Conservation (phyloP, 2,888 invertebrate genomes). For the Coenonympha arcania region DNA sequence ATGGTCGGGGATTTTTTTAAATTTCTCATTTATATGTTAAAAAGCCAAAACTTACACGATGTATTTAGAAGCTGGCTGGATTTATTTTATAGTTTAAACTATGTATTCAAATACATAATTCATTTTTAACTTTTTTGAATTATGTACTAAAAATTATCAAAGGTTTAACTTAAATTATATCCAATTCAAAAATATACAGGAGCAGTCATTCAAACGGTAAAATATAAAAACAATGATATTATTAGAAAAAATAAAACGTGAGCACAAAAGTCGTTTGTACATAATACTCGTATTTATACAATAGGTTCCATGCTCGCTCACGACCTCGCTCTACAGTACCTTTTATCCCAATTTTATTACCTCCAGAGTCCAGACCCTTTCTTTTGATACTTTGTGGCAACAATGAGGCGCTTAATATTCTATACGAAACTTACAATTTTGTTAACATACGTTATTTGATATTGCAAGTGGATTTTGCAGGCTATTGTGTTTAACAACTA, state of each 20-base stretch:
- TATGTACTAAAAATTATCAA: no score
- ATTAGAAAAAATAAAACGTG: background rate
- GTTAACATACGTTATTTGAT: constrained; percentile 3
- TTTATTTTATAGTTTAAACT: no score
- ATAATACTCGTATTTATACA: no score
- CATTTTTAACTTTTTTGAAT: no score
- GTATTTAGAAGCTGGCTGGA: no score
- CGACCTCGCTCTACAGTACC: constrained; percentile 2
- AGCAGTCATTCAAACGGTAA: background rate
- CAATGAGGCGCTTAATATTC: constrained; percentile 2
- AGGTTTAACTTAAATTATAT: no score
- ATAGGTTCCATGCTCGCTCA: background rate
- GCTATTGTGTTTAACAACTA: no score
- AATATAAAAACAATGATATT: background rate
- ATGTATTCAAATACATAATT: no score
- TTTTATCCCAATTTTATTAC: constrained; percentile 9
- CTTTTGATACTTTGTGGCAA: constrained; percentile 3
- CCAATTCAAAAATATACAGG: no score
- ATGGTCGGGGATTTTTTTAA: no score
- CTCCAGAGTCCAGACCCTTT: constrained; percentile 3
- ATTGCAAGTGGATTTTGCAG: background rate
- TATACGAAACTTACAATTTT: background rate
- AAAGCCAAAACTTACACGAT: no score
- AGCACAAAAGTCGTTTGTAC: background rate
- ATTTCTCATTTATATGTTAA: no score